phyloP scores from a whole-genome alignment of 1,140 invertebrate genomes.

The Reticulitermes speratus region DNA sequence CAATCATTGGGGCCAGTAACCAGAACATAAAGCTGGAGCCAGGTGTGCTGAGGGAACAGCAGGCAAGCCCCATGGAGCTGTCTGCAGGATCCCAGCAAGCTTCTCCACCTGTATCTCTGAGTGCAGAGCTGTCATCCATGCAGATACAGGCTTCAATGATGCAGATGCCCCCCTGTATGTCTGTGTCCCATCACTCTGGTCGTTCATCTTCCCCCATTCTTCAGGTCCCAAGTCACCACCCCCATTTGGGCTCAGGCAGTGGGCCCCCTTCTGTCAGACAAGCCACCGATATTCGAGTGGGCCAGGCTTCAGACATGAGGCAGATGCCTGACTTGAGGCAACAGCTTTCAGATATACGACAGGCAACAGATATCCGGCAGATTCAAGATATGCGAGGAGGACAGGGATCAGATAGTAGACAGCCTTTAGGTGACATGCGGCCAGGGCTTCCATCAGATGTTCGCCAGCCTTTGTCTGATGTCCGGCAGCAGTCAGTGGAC shows the following conservation, averaged over 20 bases:
- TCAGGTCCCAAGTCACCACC: not conserved
- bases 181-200: not conserved
- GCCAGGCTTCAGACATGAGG: not conserved
- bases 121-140: not conserved
- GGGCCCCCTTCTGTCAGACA: not conserved
- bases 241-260: not conserved
- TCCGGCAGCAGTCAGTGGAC: not conserved
- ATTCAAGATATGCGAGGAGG: not conserved
- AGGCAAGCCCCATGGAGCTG: not conserved
- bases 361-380: not conserved
- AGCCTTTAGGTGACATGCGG: not conserved
- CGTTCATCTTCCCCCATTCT: not conserved
- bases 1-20: not conserved
- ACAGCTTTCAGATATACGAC: not conserved
- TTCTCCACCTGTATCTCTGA: not conserved
- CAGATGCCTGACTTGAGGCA: not conserved
- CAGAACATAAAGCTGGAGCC: conserved; percentile 20
- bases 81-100: not conserved
- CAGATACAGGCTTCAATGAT: conserved; percentile 7
- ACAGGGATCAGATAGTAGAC: conserved; percentile 2
- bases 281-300: not conserved
- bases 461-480: not conserved
- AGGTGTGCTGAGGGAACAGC: not conserved
- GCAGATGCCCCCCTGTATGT: not conserved
- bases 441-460: not conserved